A percentile compares a stretch with the other conserved stretches of the same genome.
These are phyloP conservation scores for Anorthoa munda DNA, from an alignment of 2,888 invertebrate genomes.

Conservation along the genomic window DNA sequence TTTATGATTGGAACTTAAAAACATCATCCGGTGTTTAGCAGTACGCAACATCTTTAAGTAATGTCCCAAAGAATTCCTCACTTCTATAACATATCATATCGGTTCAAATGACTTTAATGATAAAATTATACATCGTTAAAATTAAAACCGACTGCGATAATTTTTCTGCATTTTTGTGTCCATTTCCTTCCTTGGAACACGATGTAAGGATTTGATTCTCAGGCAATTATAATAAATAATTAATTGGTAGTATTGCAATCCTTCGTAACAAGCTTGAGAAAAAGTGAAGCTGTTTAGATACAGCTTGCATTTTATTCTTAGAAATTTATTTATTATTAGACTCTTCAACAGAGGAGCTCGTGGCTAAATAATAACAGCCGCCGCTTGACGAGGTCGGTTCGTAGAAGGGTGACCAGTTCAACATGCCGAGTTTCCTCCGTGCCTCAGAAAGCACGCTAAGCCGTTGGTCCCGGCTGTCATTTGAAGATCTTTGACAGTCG, in stretches of 20 bases:
- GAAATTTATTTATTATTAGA: too few species aligned
- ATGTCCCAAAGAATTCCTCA: constrained; percentile 43
- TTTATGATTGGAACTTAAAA: constrained; percentile 62
- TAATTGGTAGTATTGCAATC: constrained; percentile 18
- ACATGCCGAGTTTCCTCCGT: too few species aligned
- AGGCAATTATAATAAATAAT: constrained; percentile 26
- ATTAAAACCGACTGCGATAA: constrained; percentile 51
- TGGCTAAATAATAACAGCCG: too few species aligned
- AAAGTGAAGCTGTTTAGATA: too few species aligned
- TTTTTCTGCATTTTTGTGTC: constrained; percentile 28
- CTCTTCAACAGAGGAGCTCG: too few species aligned
- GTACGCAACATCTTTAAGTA: constrained; percentile 52
- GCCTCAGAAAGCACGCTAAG: too few species aligned
- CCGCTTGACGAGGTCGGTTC: too few species aligned
- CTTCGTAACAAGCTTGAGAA: too few species aligned
- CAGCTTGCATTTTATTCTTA: too few species aligned
- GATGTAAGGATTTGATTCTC: constrained; percentile 43
- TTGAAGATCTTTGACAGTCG: too few species aligned
- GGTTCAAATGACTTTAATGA: constrained; percentile 47
- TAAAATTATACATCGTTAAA: constrained; percentile 44
- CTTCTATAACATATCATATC: constrained; percentile 55
- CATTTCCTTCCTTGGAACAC: constrained; percentile 28
- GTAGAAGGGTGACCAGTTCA: too few species aligned
- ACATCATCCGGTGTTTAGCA: constrained; percentile 62
- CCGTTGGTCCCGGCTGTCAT: too few species aligned